These are phyloP conservation scores for Oncorhynchus gorbuscha DNA, from an alignment of 2,113 vertebrate species.

Conservation along the genomic window DNA sequence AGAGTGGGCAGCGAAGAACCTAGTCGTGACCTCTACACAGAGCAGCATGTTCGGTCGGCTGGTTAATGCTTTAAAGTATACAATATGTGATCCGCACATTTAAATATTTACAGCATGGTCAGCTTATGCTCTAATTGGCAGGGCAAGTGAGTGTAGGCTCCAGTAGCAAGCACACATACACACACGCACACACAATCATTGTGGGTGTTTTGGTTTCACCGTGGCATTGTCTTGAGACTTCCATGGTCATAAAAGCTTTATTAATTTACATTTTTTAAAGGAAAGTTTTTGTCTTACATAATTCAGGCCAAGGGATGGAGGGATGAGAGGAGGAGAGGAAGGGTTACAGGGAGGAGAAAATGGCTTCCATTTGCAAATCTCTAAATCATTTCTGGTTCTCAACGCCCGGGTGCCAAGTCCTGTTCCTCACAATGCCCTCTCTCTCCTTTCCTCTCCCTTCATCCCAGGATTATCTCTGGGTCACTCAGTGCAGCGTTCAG, in stretches of 20 bases:
- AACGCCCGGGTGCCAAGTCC: constrained; percentile 43
- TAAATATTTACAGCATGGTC: constrained; percentile 63
- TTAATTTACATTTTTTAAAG: constrained; percentile 58
- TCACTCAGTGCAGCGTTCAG: constrained; percentile 4
- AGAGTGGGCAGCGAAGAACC: constrained; percentile 28
- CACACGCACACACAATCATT: not conserved
- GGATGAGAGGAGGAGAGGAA: constrained; percentile 15
- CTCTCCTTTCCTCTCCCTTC: not conserved
- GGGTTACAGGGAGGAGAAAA: constrained; percentile 5
- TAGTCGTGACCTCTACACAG: constrained; percentile 23
- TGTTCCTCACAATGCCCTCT: constrained; percentile 36
- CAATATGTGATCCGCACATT: constrained; percentile 42
- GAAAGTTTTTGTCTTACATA: constrained; percentile 56
- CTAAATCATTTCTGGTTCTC: constrained; percentile 63
- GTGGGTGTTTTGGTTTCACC: constrained; percentile 36
- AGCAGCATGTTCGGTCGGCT: constrained; percentile 17
- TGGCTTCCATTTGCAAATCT: constrained; percentile 64
- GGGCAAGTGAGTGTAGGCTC: constrained; percentile 21
- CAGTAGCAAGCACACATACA: not conserved
- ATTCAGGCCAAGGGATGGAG: constrained; percentile 55
- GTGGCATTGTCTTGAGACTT: constrained; percentile 57
- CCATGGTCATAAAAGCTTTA: constrained; percentile 63
- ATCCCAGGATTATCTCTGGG: not conserved
- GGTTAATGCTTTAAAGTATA: constrained; percentile 40
- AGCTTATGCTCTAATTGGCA: constrained; percentile 70